A percentile compares a stretch with the other conserved stretches of the same genome.
Conservation (phyloP, 1,140 invertebrate genomes). For the Chrysoperla carnea region DNA sequence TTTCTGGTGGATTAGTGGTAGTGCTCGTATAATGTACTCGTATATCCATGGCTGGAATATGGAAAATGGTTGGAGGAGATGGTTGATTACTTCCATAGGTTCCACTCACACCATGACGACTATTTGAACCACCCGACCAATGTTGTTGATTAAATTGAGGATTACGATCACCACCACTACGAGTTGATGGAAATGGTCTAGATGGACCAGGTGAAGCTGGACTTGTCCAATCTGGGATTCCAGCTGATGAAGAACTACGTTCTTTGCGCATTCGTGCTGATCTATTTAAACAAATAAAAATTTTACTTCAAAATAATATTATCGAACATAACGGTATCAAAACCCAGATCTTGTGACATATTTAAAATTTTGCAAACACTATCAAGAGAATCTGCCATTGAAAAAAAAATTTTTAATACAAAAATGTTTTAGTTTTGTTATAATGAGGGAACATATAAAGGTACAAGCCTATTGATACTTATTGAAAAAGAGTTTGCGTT, state of each 20-base stretch:
- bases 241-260: slow-evolving; percentile 43
- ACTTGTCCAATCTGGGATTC: slow-evolving; percentile 32
- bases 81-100: slow-evolving; percentile 35
- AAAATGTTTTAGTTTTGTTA: too few relatives aligned
- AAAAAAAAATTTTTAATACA: too few relatives aligned
- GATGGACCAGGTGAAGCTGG: background rate
- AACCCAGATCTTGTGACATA: too few relatives aligned
- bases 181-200: slow-evolving; percentile 28
- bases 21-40: slow-evolving; percentile 49
- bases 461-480: too few relatives aligned
- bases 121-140: slow-evolving; percentile 10
- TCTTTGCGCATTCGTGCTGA: slow-evolving; percentile 46
- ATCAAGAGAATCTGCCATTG: too few relatives aligned
- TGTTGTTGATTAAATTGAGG: slow-evolving; percentile 12
- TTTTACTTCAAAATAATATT: background rate
- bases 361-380: too few relatives aligned
- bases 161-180: slow-evolving; percentile 17
- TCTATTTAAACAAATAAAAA: slow-evolving; percentile 17
- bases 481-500: too few relatives aligned
- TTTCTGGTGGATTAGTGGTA: slow-evolving; percentile 1
- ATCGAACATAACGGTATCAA: too few relatives aligned
- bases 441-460: too few relatives aligned
- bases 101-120: slow-evolving; percentile 29
- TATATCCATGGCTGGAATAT: slow-evolving; percentile 86
- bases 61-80: slow-evolving; percentile 62